Evolutionary conservation across 2,113 vertebrate genomes (phyloP), one percentile per base, ranked within the genome.

Genomic region (Cichladusa arquata): DNA sequence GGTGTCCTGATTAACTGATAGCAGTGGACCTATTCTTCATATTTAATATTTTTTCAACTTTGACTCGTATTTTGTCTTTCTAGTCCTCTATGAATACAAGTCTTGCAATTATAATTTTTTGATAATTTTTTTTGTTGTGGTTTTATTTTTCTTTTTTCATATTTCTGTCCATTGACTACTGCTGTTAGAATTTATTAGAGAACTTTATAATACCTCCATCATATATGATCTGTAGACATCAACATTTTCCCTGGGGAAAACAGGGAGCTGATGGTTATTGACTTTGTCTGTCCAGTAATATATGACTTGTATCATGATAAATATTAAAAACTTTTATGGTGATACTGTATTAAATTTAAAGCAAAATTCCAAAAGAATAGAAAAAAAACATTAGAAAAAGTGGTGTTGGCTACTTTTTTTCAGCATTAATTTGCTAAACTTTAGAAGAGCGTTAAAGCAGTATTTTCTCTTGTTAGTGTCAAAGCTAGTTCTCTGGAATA

Each of bases 71-170:
- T 70, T 85, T 82, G 3, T 19, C 2, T 71, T 72, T 47, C 4
- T 36, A 67, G 20, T 50, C 2, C 2, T 82, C 70, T 51, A 56
- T 23, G 57, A 54, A 71, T 60, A 67, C 13, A 3, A 60, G 4
- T 15, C 5, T 34, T 7, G 25, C 16, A 66, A 45, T 26, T 33
- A 7, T 28, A 51, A 16, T 33, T 61, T 56, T 73, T 45, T 48
- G 0, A 53, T 14, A 65, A 62, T 44, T 24, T 0, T 16, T 33
- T 73, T 80, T 80, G 1, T 51, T 24, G 8, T n/a, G 4, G 1
- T 9, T 26, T 31, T 31, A 31, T 19, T 53, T 53, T 53, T 18
- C 9, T 51, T 45, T 50, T 62, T 29, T 51, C 12, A 9, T 33
- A n/a, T 74, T 87, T 81, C 19, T 61, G 1, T n/a, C 87, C 12